A percentile compares a stretch with the other conserved stretches of the same genome.
These are phyloP conservation scores for Conopomorpha cramerella DNA, from an alignment of 1,140 invertebrate species.

Conservation along the genomic window DNA sequence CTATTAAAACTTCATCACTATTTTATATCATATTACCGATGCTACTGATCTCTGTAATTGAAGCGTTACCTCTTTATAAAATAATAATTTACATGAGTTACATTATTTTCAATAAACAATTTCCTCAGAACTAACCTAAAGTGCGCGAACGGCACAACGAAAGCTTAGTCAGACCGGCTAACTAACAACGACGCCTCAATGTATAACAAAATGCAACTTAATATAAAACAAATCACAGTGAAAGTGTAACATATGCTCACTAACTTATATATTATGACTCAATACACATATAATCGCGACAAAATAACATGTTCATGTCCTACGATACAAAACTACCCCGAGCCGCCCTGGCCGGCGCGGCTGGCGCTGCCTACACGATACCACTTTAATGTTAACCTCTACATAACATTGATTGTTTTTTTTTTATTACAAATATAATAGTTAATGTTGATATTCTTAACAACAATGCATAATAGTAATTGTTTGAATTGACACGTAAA, in stretches of 20 bases:
- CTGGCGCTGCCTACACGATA: no score
- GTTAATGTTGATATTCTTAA: slow-evolving; percentile 27
- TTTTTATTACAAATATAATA: slow-evolving; percentile 44
- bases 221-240: slow-evolving; percentile 52
- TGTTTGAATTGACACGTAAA: slow-evolving; percentile 53
- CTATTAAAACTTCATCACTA: slow-evolving; percentile 36
- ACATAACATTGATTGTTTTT: slow-evolving; percentile 43
- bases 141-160: not conserved
- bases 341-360: slow-evolving; percentile 1
- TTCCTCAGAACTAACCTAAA: not conserved
- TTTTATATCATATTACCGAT: slow-evolving; percentile 34
- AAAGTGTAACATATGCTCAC: slow-evolving; percentile 46
- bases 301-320: slow-evolving; percentile 31
- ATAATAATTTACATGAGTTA: slow-evolving; percentile 17
- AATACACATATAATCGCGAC: slow-evolving; percentile 35
- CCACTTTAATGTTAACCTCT: slow-evolving; percentile 44
- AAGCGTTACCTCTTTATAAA: slow-evolving; percentile 44
- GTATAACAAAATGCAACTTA: slow-evolving; percentile 42
- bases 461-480: slow-evolving; percentile 52
- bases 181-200: slow-evolving; percentile 20
- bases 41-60: slow-evolving; percentile 49
- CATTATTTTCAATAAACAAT: not conserved
- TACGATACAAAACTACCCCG: no score
- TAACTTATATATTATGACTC: slow-evolving; percentile 49
- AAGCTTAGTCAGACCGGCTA: not conserved